Conservation (phyloP, 2,888 invertebrate species). For the Andricus quercusramuli region DNA sequence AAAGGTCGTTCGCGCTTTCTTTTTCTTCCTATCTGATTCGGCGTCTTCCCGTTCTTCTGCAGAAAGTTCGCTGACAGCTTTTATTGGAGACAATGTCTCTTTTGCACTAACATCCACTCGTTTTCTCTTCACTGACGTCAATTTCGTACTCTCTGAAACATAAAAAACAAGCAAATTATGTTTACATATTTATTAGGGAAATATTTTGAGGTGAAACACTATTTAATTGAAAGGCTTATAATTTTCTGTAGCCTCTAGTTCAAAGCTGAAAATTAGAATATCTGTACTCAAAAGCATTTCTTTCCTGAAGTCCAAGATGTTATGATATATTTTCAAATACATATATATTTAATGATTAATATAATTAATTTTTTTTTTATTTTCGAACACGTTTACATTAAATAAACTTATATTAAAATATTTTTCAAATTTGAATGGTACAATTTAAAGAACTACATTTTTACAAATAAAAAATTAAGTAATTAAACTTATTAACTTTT, state of each 20-base stretch:
- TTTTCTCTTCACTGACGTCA: conserved; percentile 68
- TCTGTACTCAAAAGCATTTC: no score
- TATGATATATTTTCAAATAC: no score
- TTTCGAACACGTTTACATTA: no score
- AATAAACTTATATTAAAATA: no score
- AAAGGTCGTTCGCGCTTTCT: conserved; percentile 96
- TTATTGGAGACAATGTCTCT: conserved; percentile 65
- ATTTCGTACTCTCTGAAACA: conserved; percentile 61
- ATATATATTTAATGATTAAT: no score
- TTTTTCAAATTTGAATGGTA: no score
- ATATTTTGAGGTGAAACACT: background rate
- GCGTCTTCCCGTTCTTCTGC: conserved; percentile 80
- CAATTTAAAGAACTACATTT: no score
- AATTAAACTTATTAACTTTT: no score
- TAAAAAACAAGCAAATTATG: conserved; percentile 31
- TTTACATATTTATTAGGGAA: background rate
- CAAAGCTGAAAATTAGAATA: no score
- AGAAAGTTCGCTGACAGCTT: conserved; percentile 61
- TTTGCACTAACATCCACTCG: conserved; percentile 66
- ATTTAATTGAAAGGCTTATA: background rate
- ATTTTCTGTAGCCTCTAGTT: background rate
- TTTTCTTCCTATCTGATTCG: conserved; percentile 82
- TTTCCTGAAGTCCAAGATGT: no score
- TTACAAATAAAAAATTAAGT: no score
- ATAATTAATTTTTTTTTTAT: no score